Conservation (phyloP, 2,797 vertebrate species). For the Notolabrus celidotus region DNA sequence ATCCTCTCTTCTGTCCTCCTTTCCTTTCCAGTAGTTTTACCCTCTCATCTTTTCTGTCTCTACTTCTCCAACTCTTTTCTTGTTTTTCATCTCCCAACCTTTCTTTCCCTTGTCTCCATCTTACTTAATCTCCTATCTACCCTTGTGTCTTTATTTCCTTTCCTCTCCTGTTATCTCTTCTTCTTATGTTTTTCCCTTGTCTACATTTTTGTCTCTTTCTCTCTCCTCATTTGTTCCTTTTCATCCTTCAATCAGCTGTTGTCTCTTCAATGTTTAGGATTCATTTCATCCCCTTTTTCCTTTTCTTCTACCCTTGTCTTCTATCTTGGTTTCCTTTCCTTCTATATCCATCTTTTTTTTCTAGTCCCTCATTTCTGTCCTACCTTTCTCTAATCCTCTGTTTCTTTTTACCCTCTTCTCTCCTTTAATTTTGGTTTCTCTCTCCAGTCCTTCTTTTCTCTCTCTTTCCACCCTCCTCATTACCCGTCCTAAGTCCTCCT, state of each 20-base stretch:
- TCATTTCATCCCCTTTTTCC: no score
- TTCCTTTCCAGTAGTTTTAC: not conserved
- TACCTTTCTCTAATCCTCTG: no score
- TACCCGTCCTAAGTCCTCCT: not conserved
- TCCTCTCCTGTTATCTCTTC: not conserved
- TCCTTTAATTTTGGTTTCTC: no score
- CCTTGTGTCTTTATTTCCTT: not conserved
- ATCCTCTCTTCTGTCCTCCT: not conserved
- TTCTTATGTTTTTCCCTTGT: not conserved
- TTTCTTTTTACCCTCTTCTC: no score
- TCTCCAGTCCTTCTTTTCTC: not conserved
- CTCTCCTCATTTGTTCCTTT: not conserved
- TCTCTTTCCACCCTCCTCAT: not conserved
- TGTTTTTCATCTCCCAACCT: not conserved
- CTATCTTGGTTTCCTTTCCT: not conserved
- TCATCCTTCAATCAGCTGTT: no score
- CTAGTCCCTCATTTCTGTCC: no score
- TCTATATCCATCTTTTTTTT: no score
- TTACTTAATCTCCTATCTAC: not conserved
- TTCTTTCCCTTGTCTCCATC: not conserved
- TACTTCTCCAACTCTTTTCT: not conserved
- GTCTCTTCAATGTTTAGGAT: no score
- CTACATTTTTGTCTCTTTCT: not conserved
- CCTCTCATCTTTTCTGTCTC: not conserved
- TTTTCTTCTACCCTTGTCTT: no score